phyloP scores from a whole-genome alignment of 64 coral and sea anemone genomes.

The Trachythela sp. region DNA sequence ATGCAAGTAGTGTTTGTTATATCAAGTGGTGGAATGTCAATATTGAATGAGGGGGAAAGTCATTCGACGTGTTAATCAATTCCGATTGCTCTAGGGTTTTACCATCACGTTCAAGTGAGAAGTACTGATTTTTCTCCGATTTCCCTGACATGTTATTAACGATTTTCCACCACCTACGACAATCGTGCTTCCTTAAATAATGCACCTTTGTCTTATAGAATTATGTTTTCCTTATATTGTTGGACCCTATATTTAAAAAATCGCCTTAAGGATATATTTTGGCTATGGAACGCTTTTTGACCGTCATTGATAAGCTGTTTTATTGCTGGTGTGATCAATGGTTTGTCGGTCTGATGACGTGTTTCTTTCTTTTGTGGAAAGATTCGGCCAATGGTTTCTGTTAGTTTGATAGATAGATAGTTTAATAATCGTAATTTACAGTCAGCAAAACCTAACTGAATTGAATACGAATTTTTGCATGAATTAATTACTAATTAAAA shows the following conservation, averaged over 20 bases:
- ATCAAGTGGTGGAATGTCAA: conserved; percentile 31
- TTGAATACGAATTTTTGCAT: not conserved
- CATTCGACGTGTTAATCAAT: conserved; percentile 12
- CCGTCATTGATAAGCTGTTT: not conserved
- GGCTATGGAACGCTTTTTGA: no score
- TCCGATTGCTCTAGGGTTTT: conserved; percentile 22
- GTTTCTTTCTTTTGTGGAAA: not conserved
- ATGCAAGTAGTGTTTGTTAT: not conserved
- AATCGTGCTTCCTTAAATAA: conserved; percentile 13
- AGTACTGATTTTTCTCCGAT: not conserved
- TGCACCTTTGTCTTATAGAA: conserved; percentile 32
- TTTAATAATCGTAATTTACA: not conserved
- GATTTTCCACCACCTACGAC: conserved; percentile 42
- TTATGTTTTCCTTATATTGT: conserved; percentile 24
- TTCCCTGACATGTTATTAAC: conserved; percentile 40
- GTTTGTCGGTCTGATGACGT: not conserved
- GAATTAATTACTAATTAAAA: no score
- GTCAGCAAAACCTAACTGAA: conserved; percentile 11
- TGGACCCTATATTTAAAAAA: conserved; percentile 35
- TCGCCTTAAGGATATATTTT: conserved; percentile 15
- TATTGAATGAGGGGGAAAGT: conserved; percentile 34
- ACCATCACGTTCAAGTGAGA: not conserved
- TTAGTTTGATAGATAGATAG: not conserved
- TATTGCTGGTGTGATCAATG: conserved; percentile 44
- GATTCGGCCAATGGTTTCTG: not conserved